A percentile compares a stretch with the other conserved stretches of the same genome.
These are phyloP conservation scores for Sphecodes monilicornis DNA, from an alignment of 2,888 invertebrate genomes.

Conservation along the genomic window DNA sequence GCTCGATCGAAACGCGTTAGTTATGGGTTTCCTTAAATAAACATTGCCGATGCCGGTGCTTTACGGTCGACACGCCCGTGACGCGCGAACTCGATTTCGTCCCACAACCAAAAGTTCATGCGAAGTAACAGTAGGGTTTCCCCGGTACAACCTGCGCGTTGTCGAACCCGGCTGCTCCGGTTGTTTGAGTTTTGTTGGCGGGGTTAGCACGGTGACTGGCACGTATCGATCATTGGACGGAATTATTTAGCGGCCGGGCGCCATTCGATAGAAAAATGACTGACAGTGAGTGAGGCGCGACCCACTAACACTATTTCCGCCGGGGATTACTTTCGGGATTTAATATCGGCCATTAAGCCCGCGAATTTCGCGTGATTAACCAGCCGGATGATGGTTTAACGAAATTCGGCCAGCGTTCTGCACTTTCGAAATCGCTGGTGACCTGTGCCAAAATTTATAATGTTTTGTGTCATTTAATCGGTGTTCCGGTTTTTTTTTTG, in stretches of 20 bases:
- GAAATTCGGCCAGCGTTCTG: neutral
- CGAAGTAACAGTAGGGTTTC: no score
- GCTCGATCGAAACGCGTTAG: conserved; percentile 14
- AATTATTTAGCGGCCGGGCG: neutral
- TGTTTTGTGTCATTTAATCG: neutral
- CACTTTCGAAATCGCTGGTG: neutral
- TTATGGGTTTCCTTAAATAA: conserved; percentile 25
- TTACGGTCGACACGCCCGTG: neutral
- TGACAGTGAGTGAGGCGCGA: neutral
- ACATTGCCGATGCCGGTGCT: conserved; percentile 16
- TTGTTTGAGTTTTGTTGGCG: neutral
- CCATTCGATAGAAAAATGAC: neutral
- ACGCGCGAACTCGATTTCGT: neutral
- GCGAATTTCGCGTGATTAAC: neutral
- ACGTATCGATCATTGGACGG: neutral
- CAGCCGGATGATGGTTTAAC: neutral
- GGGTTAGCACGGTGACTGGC: neutral
- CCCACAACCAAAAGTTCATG: neutral
- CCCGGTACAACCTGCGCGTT: neutral
- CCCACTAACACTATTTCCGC: neutral
- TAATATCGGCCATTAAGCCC: conserved; percentile 7
- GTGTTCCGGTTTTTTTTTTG: neutral
- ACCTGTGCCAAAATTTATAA: neutral
- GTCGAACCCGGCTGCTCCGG: neutral
- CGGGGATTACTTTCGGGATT: neutral